phyloP scores from a whole-genome alignment of 2,888 invertebrate genomes.

The Dione vanillae region DNA sequence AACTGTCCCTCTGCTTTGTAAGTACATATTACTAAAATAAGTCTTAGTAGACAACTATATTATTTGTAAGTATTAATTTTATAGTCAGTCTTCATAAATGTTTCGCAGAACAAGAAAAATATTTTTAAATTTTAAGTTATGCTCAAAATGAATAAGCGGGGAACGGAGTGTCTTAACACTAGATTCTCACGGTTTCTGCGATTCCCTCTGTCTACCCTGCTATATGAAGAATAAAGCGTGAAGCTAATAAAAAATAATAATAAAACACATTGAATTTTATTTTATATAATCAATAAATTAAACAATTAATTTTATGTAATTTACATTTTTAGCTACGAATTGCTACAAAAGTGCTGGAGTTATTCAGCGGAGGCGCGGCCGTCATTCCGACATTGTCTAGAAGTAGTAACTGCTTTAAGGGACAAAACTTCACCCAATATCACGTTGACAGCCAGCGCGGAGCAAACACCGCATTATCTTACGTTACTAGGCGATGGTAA shows the following conservation, averaged over 20 bases:
- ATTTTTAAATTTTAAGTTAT: neutral
- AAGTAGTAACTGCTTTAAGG: constrained; percentile 79
- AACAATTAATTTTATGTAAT: neutral
- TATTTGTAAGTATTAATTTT: no score
- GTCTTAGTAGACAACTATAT: no score
- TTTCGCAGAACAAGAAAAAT: neutral
- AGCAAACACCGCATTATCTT: constrained; percentile 73
- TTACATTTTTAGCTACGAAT: constrained; percentile 85
- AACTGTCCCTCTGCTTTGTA: constrained; percentile 93
- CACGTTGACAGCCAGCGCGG: constrained; percentile 64
- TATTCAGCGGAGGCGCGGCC: constrained; percentile 92
- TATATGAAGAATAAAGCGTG: no score
- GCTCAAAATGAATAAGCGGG: neutral
- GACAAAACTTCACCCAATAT: constrained; percentile 68
- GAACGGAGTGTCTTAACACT: no score
- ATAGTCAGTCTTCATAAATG: neutral
- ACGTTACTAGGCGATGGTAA: constrained; percentile 75
- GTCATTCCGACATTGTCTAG: constrained; percentile 92
- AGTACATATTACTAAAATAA: constrained; percentile 62
- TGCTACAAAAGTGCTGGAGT: constrained; percentile 96
- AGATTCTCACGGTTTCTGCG: no score
- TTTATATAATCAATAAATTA: neutral
- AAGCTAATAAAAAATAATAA: no score
- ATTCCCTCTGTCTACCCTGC: no score
- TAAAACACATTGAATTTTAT: no score